Base-by-base conservation (phyloP, 2,888 invertebrate species). In the Sphinx pinastri region DNA sequence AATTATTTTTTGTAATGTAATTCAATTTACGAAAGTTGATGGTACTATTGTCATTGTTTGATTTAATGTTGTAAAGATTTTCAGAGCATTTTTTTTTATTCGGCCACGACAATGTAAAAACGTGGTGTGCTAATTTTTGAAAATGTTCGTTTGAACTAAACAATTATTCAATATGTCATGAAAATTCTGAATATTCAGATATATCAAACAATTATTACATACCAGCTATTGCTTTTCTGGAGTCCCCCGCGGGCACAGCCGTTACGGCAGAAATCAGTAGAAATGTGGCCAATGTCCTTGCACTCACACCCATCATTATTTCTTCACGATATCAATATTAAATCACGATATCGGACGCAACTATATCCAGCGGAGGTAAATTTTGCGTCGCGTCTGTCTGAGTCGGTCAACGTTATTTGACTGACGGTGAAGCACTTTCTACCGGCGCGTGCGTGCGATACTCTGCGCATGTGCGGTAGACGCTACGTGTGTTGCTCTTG, bases 371-470 rank as follows among this genome's bases (percentile, higher is more conserved):
- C 45, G 8, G 55, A 51, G 92, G 91, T 91, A 88, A 91, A 84
- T 92, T 92, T 93, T 93, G 90, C 92, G 92, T 86, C 89, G 80
- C 76, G 75, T 77, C 84, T 92, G 92, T 87, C 84, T 80, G 83
- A 74, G 81, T 74, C 80, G 79, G 78, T 76, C 84, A 83, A 80
- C 84, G 82, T 85, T 84, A 83, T 84, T 81, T 87, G 87, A 94
- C 94, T 94, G 87, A 91, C 79, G 75, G 72, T 82, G 80, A 81
- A 79, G 84, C 81, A 93, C 94, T 94, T 94, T 94, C 94, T 93
- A 94, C 86, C 83, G 84, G 31, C 70, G 52, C 63, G 57, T 55
- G 55, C 60, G 55, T 69, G 69, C 69, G 69, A 51, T 60, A 63
- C 63, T 49, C 49, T 19, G 49, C 49, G 63, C 63, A 49, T 49